Evolutionary conservation across 2,888 invertebrate genomes (phyloP).

Genomic region (Oxycera nigricornis): DNA sequence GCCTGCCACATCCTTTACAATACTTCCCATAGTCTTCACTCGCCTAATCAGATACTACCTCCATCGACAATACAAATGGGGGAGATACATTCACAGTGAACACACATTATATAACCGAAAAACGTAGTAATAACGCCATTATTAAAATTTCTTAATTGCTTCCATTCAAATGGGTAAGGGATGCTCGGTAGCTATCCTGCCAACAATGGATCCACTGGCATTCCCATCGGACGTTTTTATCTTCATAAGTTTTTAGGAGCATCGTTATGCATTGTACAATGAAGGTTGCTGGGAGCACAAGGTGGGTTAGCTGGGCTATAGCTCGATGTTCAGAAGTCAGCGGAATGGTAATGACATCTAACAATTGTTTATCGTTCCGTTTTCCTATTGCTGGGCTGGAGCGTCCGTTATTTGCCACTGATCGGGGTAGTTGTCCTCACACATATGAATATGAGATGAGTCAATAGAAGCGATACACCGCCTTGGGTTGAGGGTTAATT

Average conservation of each 20-base stretch:
- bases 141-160: slow-evolving; percentile 36
- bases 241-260: slow-evolving; percentile 11
- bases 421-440: background rate
- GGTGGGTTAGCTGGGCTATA: background rate
- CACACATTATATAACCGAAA: background rate
- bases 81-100: background rate
- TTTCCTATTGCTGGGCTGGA: background rate
- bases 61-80: background rate
- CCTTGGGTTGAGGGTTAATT: background rate
- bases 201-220: background rate
- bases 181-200: background rate
- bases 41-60: background rate
- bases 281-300: background rate
- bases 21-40: background rate
- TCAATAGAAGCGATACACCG: background rate
- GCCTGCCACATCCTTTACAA: background rate
- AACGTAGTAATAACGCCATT: slow-evolving; percentile 28
- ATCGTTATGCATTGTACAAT: background rate
- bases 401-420: background rate
- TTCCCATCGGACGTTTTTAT: slow-evolving; percentile 37
- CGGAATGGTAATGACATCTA: slow-evolving; percentile 23
- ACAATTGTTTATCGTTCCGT: slow-evolving; percentile 1
- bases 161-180: slow-evolving; percentile 23
- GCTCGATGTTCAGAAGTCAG: slow-evolving; percentile 3
- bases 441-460: background rate